These are phyloP conservation scores for Acrossocheilus wenchowensis DNA, from an alignment of 2,797 vertebrate genomes.

Conservation along the genomic window DNA sequence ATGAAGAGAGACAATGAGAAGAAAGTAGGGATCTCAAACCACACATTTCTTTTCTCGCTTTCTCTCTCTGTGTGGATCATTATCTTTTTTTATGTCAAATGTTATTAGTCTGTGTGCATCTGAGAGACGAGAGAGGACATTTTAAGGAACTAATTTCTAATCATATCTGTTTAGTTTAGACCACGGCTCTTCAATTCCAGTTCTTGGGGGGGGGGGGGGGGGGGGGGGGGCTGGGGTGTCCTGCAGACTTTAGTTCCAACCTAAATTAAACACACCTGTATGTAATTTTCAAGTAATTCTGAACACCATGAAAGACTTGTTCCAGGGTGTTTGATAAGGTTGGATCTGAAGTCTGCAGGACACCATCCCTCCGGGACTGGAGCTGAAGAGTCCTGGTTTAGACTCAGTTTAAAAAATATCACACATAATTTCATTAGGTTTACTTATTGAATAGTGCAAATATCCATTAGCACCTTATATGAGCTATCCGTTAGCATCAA, in stretches of 20 bases:
- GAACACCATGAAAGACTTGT: background rate
- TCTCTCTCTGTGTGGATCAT: background rate
- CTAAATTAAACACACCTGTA: background rate
- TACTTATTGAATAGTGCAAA: background rate
- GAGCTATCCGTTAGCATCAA: background rate
- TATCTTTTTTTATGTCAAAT: background rate
- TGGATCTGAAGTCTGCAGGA: background rate
- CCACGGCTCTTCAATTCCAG: too few species aligned
- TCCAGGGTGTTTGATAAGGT: background rate
- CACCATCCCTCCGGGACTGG: background rate
- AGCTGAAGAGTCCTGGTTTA: background rate
- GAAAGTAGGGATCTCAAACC: background rate
- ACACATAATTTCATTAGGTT: background rate
- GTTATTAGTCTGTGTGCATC: background rate
- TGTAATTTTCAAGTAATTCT: background rate
- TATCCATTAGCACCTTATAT: background rate
- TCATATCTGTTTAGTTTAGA: background rate
- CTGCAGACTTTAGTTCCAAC: background rate
- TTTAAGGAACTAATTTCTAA: background rate
- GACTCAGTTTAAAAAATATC: background rate
- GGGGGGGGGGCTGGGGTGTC: background rate
- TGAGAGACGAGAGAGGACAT: background rate
- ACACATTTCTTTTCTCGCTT: background rate
- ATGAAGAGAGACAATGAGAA: constrained; percentile 31
- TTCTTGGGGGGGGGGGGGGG: background rate